Percentiles rank a stretch among this genome's conserved stretches.
Conservation (phyloP, 1,140 invertebrate species). For the Macrotrachela quadricornifera region DNA sequence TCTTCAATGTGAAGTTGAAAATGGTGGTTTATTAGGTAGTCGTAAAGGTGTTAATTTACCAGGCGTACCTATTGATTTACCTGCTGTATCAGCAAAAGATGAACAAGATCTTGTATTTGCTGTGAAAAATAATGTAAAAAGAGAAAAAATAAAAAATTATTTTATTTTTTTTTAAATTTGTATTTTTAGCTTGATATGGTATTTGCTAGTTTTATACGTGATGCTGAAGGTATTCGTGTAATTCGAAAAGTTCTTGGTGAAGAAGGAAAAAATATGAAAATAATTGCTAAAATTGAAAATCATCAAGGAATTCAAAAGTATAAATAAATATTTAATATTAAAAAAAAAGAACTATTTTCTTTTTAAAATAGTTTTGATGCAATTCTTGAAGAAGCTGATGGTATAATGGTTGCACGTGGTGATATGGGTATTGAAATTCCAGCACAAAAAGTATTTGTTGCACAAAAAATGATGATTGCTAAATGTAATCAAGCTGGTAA, state of each 20-base stretch:
- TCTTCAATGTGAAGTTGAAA: conserved; percentile 65
- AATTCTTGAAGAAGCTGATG: conserved; percentile 73
- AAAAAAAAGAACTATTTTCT: too few species aligned
- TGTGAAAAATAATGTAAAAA: conserved; percentile 60
- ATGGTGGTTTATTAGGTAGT: conserved; percentile 82
- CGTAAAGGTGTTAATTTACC: conserved; percentile 93
- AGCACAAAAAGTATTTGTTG: conserved; percentile 91
- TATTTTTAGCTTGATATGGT: conserved; percentile 60
- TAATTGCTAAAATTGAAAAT: conserved; percentile 94
- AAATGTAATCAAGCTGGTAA: conserved; percentile 50
- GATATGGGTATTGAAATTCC: conserved; percentile 94
- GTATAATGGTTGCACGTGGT: conserved; percentile 88
- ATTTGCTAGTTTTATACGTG: conserved; percentile 92
- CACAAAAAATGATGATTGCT: conserved; percentile 89
- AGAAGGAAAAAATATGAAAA: conserved; percentile 73
- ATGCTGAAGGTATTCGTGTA: conserved; percentile 62
- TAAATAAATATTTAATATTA: conserved; percentile 1
- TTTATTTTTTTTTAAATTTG: too few species aligned
- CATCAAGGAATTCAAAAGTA: conserved; percentile 75
- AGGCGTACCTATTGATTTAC: conserved; percentile 78
- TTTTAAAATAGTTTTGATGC: conserved; percentile 46
- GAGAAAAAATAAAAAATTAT: too few species aligned
- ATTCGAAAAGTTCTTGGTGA: conserved; percentile 69
- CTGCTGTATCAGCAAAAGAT: conserved; percentile 94
- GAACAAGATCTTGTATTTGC: conserved; percentile 78